Evolutionary conservation across 2,888 invertebrate species (phyloP).

Genomic region (Seira ritae): DNA sequence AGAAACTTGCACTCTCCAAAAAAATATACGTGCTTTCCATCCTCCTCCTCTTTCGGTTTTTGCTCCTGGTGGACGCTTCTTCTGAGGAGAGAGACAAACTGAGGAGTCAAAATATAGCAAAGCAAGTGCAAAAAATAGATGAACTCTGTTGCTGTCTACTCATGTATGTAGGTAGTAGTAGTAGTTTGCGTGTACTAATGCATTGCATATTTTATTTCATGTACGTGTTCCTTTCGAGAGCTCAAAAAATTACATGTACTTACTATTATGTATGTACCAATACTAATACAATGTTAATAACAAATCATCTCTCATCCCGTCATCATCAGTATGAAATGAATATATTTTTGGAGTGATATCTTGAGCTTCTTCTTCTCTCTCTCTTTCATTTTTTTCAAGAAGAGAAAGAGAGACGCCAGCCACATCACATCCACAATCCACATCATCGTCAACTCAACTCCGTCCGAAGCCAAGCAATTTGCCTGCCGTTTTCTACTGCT

Average conservation of each 20-base stretch:
- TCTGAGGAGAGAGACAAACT: neutral
- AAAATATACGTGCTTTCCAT: neutral
- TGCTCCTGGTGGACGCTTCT: neutral
- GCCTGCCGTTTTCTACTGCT: neutral
- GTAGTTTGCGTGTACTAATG: too few species aligned
- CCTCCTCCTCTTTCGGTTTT: neutral
- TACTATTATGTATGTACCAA: neutral
- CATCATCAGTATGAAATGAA: slow-evolving; percentile 1
- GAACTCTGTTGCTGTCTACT: too few species aligned
- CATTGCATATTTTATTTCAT: neutral
- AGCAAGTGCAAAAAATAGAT: slow-evolving; percentile 5
- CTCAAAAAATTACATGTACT: neutral
- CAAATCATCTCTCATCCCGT: neutral
- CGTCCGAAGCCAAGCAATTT: too few species aligned
- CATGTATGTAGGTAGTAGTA: too few species aligned
- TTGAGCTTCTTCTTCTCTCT: neutral
- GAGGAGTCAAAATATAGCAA: too few species aligned
- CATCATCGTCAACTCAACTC: slow-evolving; percentile 1
- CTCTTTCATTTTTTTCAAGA: too few species aligned
- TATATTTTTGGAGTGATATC: slow-evolving; percentile 2
- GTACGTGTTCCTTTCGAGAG: neutral
- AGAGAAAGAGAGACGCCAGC: slow-evolving; percentile 14
- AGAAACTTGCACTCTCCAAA: neutral
- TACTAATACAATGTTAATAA: neutral
- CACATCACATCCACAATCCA: neutral